phyloP scores from a whole-genome alignment of 2,888 invertebrate species.

The Lasiommata megera region DNA sequence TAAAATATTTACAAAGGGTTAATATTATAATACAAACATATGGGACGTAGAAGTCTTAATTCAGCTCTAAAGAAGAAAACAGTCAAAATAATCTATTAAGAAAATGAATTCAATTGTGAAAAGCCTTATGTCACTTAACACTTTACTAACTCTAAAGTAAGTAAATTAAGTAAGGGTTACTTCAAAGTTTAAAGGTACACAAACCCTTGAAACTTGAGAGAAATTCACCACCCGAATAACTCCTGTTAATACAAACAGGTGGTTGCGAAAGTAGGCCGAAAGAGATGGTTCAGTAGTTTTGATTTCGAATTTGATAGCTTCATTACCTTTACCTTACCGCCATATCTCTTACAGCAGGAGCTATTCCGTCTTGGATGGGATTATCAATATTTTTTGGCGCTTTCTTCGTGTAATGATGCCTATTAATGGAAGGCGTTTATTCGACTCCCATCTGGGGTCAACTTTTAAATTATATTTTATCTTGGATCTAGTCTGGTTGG shows the following conservation, averaged over 20 bases:
- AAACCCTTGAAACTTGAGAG: not conserved
- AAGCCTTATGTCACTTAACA: not conserved
- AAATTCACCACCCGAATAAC: not conserved
- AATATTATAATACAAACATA: too few species aligned
- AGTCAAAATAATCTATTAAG: not conserved
- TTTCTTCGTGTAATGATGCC: too few species aligned
- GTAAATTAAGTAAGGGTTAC: not conserved
- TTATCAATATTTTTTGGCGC: too few species aligned
- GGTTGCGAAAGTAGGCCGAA: not conserved
- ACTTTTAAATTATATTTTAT: too few species aligned
- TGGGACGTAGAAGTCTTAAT: not conserved
- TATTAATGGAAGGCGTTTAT: too few species aligned
- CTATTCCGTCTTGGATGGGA: too few species aligned
- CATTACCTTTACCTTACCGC: not conserved
- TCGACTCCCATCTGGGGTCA: too few species aligned
- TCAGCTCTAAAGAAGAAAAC: not conserved
- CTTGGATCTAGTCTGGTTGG: too few species aligned
- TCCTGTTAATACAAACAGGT: not conserved
- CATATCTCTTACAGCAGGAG: too few species aligned
- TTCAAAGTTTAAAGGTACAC: not conserved
- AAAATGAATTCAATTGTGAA: not conserved
- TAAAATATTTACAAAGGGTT: too few species aligned
- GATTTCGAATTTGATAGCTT: not conserved
- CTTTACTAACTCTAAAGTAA: not conserved
- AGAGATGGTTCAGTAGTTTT: not conserved